Evolutionary conservation across 2,888 invertebrate species (phyloP), one percentile per base, ranked within the genome.

Genomic region (Lasioglossum marginatum): DNA sequence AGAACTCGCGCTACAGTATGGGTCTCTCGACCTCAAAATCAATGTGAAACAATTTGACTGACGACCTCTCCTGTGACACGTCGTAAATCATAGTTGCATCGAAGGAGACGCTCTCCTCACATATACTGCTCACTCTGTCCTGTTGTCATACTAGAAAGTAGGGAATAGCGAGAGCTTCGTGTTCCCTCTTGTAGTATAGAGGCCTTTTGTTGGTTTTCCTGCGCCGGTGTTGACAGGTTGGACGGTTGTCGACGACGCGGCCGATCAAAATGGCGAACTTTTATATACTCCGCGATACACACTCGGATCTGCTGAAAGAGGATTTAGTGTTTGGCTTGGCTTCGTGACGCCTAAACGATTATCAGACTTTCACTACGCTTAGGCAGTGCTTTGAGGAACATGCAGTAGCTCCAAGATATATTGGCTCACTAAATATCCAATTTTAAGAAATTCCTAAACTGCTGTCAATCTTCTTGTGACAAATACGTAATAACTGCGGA

Each of bases 31-130:
- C 89, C 90, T 90, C 87, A 89, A 91, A 90, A 90, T 90, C 90
- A 90, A 90, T 90, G 88, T 90, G 86, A 90, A 90, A 90, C 90
- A 90, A 90, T 90, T 90, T 89, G 89, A 89, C 91, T 84, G 89
- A 90, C 87, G 91, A 89, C 90, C 89, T 80, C 77, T 86, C 77
- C 77, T 63, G 82, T 85, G 91, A 83, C 90, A 84, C 82, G 82
- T 78, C 87, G 87, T 90, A 90, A 90, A 90, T 90, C 91, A 83
- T 73, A 31, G 70, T 60, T 45, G 75, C 81, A 73, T 85, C 90
- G 86, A 90, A 88, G 81, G 60, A 68, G 78, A 81, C 68, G 40
- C 52, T 72, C 70, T 52, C 31, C 23, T 16, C 80, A 71, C 19
- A 70, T 63, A 84, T 74, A 19, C 45, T 45, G 2, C 27, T 68